Percentiles rank a stretch among this genome's conserved stretches.
Conservation (phyloP, 2,888 invertebrate genomes). For the Strigamia maritima region DNA sequence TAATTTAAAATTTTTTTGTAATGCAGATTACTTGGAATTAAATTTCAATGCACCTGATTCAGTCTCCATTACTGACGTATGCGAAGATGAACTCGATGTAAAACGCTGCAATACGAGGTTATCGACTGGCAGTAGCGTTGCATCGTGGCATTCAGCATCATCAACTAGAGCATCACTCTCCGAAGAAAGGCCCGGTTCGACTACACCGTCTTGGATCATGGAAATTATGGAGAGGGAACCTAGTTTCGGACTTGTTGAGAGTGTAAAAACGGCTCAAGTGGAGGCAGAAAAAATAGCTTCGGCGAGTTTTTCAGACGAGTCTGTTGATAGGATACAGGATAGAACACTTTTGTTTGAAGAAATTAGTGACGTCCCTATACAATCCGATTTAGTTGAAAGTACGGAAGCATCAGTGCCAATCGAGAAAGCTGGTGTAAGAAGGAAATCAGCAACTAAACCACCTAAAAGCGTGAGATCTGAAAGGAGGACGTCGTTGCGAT, state of each 20-base stretch:
- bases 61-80: background rate
- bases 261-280: background rate
- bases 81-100: background rate
- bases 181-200: background rate
- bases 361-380: background rate
- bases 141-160: background rate
- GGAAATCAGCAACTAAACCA: background rate
- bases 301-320: background rate
- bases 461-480: background rate
- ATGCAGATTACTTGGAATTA: constrained; percentile 5
- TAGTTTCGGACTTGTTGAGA: background rate
- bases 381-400: background rate
- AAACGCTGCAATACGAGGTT: background rate
- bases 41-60: background rate
- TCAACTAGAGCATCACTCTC: background rate
- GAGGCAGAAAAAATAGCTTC: background rate
- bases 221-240: background rate
- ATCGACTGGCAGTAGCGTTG: constrained; percentile 1
- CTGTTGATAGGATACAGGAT: background rate
- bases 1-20: background rate
- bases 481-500: background rate
- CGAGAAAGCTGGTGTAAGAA: background rate
- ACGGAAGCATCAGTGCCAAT: background rate
- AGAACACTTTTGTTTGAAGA: background rate
- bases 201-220: background rate